phyloP scores from a whole-genome alignment of 2,888 invertebrate species.

The Leptinotarsa haldemani region DNA sequence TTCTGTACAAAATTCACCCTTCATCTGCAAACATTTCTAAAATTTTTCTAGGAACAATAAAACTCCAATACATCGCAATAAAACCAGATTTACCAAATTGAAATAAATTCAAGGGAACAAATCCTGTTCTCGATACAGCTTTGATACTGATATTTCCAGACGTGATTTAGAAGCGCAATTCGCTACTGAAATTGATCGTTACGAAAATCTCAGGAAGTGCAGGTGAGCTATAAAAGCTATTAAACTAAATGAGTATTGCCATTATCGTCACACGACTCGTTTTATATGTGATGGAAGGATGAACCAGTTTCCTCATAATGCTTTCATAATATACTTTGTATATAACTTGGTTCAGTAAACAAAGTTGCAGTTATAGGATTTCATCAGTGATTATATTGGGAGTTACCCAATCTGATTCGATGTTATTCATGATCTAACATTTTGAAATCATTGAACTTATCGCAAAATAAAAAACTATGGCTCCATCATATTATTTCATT shows the following conservation, averaged over 20 bases:
- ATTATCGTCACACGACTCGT: constrained; percentile 16
- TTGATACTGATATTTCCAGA: constrained; percentile 17
- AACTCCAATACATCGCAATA: constrained; percentile 1
- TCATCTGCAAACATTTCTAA: constrained; percentile 2
- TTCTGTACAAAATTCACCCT: neutral
- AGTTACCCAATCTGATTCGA: too few relatives aligned
- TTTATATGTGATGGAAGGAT: constrained; percentile 16
- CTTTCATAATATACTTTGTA: neutral
- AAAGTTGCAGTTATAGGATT: neutral
- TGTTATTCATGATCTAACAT: neutral
- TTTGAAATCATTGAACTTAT: neutral
- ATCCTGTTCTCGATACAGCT: constrained; percentile 10
- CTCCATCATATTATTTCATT: too few relatives aligned
- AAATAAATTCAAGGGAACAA: constrained; percentile 20
- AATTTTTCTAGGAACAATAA: neutral
- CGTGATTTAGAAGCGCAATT: constrained; percentile 19
- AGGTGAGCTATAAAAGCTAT: constrained; percentile 16
- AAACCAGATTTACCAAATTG: constrained; percentile 10
- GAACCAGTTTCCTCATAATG: neutral
- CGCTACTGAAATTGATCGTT: constrained; percentile 18
- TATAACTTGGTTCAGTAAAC: neutral
- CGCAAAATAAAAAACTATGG: too few relatives aligned
- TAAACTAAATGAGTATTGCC: constrained; percentile 13
- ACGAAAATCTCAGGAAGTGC: constrained; percentile 19
- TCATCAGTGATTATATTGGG: neutral